These are phyloP conservation scores for Mesembrinibis cayennensis DNA, from an alignment of 2,113 vertebrate species.

Conservation along the genomic window DNA sequence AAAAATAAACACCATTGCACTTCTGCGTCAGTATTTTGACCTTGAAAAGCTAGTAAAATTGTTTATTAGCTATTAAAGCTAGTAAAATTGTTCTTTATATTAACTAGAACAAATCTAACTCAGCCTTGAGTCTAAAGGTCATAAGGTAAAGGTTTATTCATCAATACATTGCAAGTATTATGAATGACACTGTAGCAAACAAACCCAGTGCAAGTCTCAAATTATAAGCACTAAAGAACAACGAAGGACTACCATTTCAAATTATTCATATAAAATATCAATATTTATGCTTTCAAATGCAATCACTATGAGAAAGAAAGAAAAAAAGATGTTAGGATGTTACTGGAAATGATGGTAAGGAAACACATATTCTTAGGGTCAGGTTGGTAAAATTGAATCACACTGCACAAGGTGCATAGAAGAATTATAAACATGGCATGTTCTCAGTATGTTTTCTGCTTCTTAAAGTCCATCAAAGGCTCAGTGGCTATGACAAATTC, in stretches of 20 bases:
- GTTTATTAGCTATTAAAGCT: background rate
- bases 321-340: background rate
- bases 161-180: background rate
- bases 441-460: background rate
- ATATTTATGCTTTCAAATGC: background rate
- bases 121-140: constrained; percentile 12
- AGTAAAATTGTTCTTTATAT: background rate
- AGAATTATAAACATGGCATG: background rate
- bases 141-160: constrained; percentile 20
- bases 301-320: background rate
- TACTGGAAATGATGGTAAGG: background rate
- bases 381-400: background rate
- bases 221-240: background rate
- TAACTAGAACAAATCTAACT: background rate
- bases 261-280: background rate
- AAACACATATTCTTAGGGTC: background rate
- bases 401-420: background rate
- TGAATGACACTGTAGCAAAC: background rate
- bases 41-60: background rate
- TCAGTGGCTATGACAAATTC: background rate
- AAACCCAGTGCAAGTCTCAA: background rate
- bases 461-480: background rate
- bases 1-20: background rate
- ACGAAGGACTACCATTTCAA: background rate
- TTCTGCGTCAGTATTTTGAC: background rate